Conservation (phyloP, 2,888 invertebrate genomes). For the Siphonodentalium dalli region DNA sequence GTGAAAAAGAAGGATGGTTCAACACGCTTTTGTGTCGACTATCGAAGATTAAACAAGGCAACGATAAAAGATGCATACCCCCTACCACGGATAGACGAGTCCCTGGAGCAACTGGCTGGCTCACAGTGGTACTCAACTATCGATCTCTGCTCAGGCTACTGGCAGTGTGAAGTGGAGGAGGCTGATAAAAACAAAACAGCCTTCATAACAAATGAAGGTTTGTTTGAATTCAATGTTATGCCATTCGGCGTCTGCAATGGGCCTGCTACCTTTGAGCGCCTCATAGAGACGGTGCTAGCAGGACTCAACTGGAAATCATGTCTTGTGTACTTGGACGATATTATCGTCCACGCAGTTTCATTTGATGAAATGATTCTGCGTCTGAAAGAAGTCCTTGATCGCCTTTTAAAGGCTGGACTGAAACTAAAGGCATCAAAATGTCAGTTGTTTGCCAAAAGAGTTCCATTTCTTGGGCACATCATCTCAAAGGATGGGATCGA, state of each 20-base stretch:
- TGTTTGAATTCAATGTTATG: slow-evolving; percentile 29
- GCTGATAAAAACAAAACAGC: slow-evolving; percentile 27
- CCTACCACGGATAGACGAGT: slow-evolving; percentile 24
- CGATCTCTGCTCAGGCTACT: slow-evolving; percentile 31
- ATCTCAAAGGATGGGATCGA: neutral
- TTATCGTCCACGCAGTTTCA: no score
- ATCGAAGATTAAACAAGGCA: slow-evolving; percentile 19
- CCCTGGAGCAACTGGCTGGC: slow-evolving; percentile 11
- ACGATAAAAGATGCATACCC: slow-evolving; percentile 26
- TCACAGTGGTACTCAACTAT: slow-evolving; percentile 26
- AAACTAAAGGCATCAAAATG: slow-evolving; percentile 20
- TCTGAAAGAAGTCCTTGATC: slow-evolving; percentile 16
- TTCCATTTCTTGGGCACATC: slow-evolving; percentile 6
- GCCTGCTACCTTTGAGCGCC: no score
- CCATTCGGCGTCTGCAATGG: slow-evolving; percentile 35
- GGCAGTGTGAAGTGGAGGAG: slow-evolving; percentile 25
- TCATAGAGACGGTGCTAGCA: no score
- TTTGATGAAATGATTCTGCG: no score
- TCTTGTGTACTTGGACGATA: no score
- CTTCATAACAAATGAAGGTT: slow-evolving; percentile 22
- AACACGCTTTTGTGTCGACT: slow-evolving; percentile 27
- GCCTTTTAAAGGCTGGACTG: slow-evolving; percentile 4
- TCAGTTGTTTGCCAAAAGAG: slow-evolving; percentile 2
- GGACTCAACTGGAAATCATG: no score
- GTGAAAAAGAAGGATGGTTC: slow-evolving; percentile 21